phyloP scores from a whole-genome alignment of 35 echinoderm and acorn worm genomes.

The Hemicentrotus pulcherrimus region DNA sequence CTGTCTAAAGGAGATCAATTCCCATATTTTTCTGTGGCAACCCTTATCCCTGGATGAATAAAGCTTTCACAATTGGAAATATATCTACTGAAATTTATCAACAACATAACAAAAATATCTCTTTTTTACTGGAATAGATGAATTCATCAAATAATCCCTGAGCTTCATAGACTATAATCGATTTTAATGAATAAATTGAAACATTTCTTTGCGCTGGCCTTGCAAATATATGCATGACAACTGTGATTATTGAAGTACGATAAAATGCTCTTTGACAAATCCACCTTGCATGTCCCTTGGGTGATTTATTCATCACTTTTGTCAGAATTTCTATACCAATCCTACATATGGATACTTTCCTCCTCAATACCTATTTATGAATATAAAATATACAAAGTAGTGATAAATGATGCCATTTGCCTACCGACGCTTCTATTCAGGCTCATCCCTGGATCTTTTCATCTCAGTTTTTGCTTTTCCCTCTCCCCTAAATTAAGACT shows the following conservation, averaged over 20 bases:
- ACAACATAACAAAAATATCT: neutral
- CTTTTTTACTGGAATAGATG: neutral
- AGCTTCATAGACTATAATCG: neutral
- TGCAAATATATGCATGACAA: neutral
- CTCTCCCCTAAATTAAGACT: conserved; percentile 34
- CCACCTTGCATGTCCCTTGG: neutral
- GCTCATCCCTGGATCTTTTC: neutral
- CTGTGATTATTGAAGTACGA: neutral
- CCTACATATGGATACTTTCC: neutral
- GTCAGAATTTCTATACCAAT: neutral
- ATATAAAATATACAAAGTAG: neutral
- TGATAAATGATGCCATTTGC: conserved; percentile 31
- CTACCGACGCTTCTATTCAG: neutral
- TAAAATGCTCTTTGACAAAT: neutral
- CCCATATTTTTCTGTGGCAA: neutral
- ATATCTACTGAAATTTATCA: neutral
- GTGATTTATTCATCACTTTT: conserved; percentile 41
- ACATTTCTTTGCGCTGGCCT: neutral
- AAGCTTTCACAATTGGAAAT: conserved; percentile 4
- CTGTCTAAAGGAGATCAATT: neutral
- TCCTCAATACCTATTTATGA: neutral
- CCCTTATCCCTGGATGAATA: neutral
- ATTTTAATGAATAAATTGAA: neutral
- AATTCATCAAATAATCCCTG: neutral
- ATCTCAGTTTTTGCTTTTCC: neutral